These are phyloP conservation scores for Sebastes taczanowskii DNA, from an alignment of 2,797 vertebrate genomes.

Conservation along the genomic window DNA sequence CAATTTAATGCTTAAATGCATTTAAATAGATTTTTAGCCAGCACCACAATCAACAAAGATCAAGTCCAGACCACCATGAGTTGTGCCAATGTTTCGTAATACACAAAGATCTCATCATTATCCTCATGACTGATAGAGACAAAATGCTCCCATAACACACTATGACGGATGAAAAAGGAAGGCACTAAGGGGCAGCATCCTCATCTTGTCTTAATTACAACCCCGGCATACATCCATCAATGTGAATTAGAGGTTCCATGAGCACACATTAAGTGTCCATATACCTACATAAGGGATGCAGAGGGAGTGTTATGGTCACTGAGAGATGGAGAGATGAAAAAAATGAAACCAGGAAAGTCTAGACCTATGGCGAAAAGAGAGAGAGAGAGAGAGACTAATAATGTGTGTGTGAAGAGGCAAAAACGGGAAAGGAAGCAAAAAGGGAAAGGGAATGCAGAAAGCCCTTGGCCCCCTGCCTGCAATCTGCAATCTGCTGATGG, in stretches of 20 bases:
- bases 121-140: conserved; percentile 17
- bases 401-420: conserved; percentile 65
- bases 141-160: conserved; percentile 12
- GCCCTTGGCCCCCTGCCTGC: conserved; percentile 83
- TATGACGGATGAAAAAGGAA: conserved; percentile 46
- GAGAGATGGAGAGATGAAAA: conserved; percentile 34
- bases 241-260: conserved; percentile 15
- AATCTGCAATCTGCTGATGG: conserved; percentile 88
- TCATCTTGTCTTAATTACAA: conserved; percentile 46
- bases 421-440: conserved; percentile 71
- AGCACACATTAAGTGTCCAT: conserved; percentile 8
- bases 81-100: conserved; percentile 15
- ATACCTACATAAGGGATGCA: conserved; percentile 12
- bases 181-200: conserved; percentile 24
- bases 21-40: conserved; percentile 41
- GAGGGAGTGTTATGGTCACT: conserved; percentile 33
- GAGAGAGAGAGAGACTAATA: conserved; percentile 39
- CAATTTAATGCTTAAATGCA: conserved; percentile 48
- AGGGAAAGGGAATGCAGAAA: conserved; percentile 77
- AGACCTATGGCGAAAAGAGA: conserved; percentile 41
- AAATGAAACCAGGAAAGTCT: conserved; percentile 51
- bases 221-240: conserved; percentile 43
- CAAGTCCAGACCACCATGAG: conserved; percentile 8
- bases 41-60: conserved; percentile 27
- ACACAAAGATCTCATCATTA: conserved; percentile 20